phyloP scores from a whole-genome alignment of 2,888 invertebrate species.

The Pediacus dermestoides region DNA sequence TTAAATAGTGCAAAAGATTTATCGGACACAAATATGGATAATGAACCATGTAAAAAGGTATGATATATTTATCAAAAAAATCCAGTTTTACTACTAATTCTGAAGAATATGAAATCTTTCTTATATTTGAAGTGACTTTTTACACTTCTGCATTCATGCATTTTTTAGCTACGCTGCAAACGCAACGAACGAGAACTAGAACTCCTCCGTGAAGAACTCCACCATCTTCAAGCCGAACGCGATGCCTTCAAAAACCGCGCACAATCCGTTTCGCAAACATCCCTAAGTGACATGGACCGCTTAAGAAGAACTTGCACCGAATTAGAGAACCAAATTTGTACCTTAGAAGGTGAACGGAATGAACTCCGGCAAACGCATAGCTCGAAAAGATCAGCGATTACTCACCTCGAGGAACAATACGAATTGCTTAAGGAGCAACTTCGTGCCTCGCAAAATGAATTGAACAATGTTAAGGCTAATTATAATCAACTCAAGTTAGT shows the following conservation, averaged over 20 bases:
- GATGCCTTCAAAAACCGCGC: slow-evolving; percentile 57
- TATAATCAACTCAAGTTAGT: slow-evolving; percentile 59
- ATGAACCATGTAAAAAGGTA: slow-evolving; percentile 36
- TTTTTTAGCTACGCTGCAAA: slow-evolving; percentile 44
- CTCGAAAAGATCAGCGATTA: slow-evolving; percentile 52
- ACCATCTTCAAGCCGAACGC: slow-evolving; percentile 59
- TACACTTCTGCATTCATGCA: slow-evolving; percentile 9
- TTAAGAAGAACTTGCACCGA: slow-evolving; percentile 53
- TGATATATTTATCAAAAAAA: too few species aligned
- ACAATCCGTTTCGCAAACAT: not conserved
- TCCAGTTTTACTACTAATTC: slow-evolving; percentile 9
- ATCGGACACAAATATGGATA: slow-evolving; percentile 31
- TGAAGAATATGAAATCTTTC: slow-evolving; percentile 15
- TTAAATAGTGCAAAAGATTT: slow-evolving; percentile 40
- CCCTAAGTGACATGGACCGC: slow-evolving; percentile 48
- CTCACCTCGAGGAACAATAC: slow-evolving; percentile 56
- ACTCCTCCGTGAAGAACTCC: slow-evolving; percentile 53
- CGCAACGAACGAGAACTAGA: slow-evolving; percentile 56
- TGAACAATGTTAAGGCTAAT: slow-evolving; percentile 53
- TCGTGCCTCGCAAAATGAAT: slow-evolving; percentile 52
- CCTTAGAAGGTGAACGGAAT: slow-evolving; percentile 56
- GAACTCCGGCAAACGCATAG: slow-evolving; percentile 55
- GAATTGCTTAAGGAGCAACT: slow-evolving; percentile 54
- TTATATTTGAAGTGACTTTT: slow-evolving; percentile 9
- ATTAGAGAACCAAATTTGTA: slow-evolving; percentile 52